Percentiles rank a stretch among this genome's conserved stretches.
These are phyloP conservation scores for Invenusta paracnida DNA, from an alignment of 2,888 invertebrate species.

Conservation along the genomic window DNA sequence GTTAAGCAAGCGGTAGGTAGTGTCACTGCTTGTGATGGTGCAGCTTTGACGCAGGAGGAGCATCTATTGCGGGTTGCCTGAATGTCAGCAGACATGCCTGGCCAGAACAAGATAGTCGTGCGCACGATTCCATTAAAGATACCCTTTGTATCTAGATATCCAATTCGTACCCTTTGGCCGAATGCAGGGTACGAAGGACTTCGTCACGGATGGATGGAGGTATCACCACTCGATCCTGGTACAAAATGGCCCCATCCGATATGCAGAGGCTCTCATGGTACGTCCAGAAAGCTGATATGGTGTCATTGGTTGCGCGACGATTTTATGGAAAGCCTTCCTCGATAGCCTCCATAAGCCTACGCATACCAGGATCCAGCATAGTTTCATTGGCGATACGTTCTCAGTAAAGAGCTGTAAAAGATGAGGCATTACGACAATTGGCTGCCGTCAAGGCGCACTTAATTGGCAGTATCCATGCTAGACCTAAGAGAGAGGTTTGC, in stretches of 20 bases:
- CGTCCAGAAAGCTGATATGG: constrained; percentile 17
- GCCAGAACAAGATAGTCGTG: too few relatives aligned
- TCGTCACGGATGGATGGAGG: not conserved
- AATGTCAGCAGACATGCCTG: too few relatives aligned
- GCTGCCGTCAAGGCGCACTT: not conserved
- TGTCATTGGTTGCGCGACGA: not conserved
- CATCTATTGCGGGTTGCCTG: too few relatives aligned
- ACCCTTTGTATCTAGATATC: too few relatives aligned
- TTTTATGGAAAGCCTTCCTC: not conserved
- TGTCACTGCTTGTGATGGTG: too few relatives aligned
- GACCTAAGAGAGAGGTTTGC: not conserved
- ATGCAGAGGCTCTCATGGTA: constrained; percentile 10
- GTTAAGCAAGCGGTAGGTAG: too few relatives aligned
- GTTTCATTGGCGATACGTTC: not conserved
- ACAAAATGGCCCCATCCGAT: constrained; percentile 12
- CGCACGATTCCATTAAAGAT: not conserved
- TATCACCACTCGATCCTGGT: not conserved
- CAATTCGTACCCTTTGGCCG: too few relatives aligned
- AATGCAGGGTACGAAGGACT: not conserved
- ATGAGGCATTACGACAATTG: not conserved
- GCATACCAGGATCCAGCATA: not conserved
- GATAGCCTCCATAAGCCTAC: not conserved
- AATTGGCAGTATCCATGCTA: not conserved
- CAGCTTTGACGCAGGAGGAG: too few relatives aligned
- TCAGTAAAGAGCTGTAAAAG: not conserved